Percentiles rank a stretch among this genome's conserved stretches.
These are phyloP conservation scores for Phacellophora camtschatica DNA, from an alignment of 30 jellyfish, hydroid and myxozoan species.

Conservation along the genomic window DNA sequence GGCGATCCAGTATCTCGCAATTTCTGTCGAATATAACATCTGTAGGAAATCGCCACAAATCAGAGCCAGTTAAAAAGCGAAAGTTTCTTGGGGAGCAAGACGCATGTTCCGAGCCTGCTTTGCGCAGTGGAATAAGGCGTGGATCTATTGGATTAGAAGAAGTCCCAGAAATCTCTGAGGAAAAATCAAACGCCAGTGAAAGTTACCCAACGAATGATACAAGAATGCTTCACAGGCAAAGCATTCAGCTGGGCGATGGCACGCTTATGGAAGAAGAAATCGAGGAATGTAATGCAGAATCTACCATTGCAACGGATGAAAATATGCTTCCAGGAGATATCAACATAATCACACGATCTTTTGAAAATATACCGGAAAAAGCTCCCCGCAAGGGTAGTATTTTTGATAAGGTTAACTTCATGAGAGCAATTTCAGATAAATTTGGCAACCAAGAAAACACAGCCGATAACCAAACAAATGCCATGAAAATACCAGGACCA, in stretches of 20 bases:
- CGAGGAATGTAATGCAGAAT: slow-evolving; percentile 23
- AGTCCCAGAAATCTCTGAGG: background rate
- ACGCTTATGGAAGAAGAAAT: slow-evolving; percentile 54
- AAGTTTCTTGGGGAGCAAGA: background rate
- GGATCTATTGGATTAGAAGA: background rate
- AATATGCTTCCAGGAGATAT: slow-evolving; percentile 36
- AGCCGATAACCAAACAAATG: background rate
- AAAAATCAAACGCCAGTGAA: background rate
- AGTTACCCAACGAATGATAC: no score
- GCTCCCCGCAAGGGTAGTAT: slow-evolving; percentile 55
- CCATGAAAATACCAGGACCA: background rate
- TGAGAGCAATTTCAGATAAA: background rate
- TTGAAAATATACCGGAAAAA: slow-evolving; percentile 18
- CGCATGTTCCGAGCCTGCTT: background rate
- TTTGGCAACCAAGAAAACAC: background rate
- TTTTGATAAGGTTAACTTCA: slow-evolving; percentile 43
- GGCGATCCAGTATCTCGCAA: slow-evolving; percentile 63
- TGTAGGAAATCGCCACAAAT: slow-evolving; percentile 11
- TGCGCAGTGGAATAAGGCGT: background rate
- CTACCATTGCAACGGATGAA: slow-evolving; percentile 40
- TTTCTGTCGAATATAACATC: slow-evolving; percentile 17
- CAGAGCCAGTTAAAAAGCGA: slow-evolving; percentile 7
- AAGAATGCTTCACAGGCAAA: background rate
- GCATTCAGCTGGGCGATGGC: slow-evolving; percentile 59
- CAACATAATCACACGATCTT: slow-evolving; percentile 41